Conservation (phyloP, 2,797 vertebrate genomes). For the Spinibarbus caldwelli region DNA sequence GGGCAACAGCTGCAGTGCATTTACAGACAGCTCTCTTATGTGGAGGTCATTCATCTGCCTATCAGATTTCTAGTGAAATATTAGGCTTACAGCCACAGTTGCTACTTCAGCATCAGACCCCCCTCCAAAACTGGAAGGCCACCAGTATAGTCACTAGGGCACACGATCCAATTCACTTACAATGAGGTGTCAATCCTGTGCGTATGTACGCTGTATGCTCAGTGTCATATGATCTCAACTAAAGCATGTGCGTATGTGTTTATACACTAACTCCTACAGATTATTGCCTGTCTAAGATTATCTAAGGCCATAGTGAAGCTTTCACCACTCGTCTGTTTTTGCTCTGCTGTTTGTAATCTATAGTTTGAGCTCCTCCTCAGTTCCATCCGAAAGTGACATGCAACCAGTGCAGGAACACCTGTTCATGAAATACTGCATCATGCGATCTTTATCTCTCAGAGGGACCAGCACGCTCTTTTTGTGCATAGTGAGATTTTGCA, state of each 20-base stretch:
- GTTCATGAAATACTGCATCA: constrained; percentile 54
- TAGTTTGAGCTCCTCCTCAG: constrained; percentile 47
- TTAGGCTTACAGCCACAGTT: constrained; percentile 33
- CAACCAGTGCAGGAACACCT: constrained; percentile 50
- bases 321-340: constrained; percentile 52
- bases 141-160: constrained; percentile 31
- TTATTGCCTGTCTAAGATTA: constrained; percentile 49
- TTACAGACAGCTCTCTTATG: constrained; percentile 20
- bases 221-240: constrained; percentile 32
- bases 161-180: constrained; percentile 46
- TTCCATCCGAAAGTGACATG: constrained; percentile 41
- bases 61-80: constrained; percentile 37
- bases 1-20: constrained; percentile 46
- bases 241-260: constrained; percentile 30
- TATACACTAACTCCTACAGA: constrained; percentile 22
- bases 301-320: constrained; percentile 50
- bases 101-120: constrained; percentile 31
- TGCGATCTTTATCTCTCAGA: constrained; percentile 42
- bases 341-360: constrained; percentile 48
- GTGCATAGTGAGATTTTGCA: constrained; percentile 51
- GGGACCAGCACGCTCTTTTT: constrained; percentile 46
- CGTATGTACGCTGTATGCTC: constrained; percentile 23
- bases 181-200: constrained; percentile 55
- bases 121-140: constrained; percentile 34
- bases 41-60: constrained; percentile 29